phyloP scores from a whole-genome alignment of 2,797 vertebrate genomes.

The Pteropus rufus region DNA sequence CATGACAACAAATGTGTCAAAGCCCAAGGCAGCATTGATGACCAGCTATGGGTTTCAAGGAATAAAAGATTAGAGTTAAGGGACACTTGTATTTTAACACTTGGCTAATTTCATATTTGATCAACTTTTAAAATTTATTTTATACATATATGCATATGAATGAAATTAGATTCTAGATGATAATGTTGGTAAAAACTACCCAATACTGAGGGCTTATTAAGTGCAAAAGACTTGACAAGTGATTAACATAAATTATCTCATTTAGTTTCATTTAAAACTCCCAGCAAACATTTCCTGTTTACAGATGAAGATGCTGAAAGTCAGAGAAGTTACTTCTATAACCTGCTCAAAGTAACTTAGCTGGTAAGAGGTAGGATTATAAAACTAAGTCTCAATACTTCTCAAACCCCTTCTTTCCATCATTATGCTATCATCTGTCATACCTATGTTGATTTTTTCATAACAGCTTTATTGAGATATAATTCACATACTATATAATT shows the following conservation, averaged over 20 bases:
- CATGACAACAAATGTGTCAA: constrained; percentile 99
- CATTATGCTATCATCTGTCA: neutral
- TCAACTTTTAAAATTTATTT: neutral
- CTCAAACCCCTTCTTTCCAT: neutral
- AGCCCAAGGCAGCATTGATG: constrained; percentile 96
- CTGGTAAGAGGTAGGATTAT: neutral
- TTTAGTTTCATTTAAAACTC: neutral
- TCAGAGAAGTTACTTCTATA: neutral
- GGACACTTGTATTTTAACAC: neutral
- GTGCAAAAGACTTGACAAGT: neutral
- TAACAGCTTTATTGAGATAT: neutral
- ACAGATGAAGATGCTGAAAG: neutral
- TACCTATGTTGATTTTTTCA: neutral
- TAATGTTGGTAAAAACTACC: neutral
- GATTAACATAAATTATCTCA: neutral
- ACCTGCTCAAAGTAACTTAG: neutral
- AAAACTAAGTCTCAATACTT: neutral
- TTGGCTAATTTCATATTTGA: neutral
- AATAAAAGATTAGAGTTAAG: constrained; percentile 38
- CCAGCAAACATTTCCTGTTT: neutral
- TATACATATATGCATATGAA: neutral
- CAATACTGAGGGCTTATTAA: neutral
- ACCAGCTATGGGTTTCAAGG: constrained; percentile 86
- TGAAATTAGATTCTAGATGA: neutral
- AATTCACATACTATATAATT: neutral